Evolutionary conservation across 2,797 vertebrate species (phyloP).

Genomic region (Crossoptilon crossoptilon): DNA sequence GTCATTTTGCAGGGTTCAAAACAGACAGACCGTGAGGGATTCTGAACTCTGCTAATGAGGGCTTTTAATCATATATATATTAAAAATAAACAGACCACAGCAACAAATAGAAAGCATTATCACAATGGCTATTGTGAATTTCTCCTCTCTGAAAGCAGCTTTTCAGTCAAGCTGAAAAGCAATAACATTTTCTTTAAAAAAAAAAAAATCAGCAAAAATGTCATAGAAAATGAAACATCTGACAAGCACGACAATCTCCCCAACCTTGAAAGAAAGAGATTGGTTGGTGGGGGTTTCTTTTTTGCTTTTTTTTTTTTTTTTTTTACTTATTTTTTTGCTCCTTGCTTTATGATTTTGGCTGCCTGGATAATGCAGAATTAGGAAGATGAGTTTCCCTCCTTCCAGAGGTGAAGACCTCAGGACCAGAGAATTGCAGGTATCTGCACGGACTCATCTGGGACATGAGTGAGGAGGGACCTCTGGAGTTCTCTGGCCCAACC

Average conservation of each 20-base stretch:
- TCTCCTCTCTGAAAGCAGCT: conserved; percentile 26
- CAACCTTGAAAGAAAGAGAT: conserved; percentile 34
- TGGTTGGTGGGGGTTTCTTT: neutral
- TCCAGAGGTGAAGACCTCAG: neutral
- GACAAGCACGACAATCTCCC: conserved; percentile 67
- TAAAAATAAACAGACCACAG: neutral
- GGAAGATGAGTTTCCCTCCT: conserved; percentile 28
- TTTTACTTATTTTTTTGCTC: neutral
- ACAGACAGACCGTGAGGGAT: neutral
- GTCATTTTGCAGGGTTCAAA: conserved; percentile 31
- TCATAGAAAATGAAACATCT: conserved; percentile 63
- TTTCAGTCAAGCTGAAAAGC: conserved; percentile 62
- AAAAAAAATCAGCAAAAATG: conserved; percentile 21
- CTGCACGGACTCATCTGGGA: neutral
- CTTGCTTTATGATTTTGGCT: conserved; percentile 28
- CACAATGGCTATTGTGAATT: conserved; percentile 40
- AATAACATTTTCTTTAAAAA: conserved; percentile 45
- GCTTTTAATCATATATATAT: conserved; percentile 12
- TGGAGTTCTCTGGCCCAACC: neutral
- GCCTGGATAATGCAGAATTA: conserved; percentile 40
- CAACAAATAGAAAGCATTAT: neutral
- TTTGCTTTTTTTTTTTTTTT: neutral
- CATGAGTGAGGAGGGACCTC: neutral
- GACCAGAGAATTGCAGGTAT: neutral
- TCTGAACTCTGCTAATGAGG: conserved; percentile 36